phyloP scores from a whole-genome alignment of 2,888 invertebrate genomes.

The Tinea trinotella region DNA sequence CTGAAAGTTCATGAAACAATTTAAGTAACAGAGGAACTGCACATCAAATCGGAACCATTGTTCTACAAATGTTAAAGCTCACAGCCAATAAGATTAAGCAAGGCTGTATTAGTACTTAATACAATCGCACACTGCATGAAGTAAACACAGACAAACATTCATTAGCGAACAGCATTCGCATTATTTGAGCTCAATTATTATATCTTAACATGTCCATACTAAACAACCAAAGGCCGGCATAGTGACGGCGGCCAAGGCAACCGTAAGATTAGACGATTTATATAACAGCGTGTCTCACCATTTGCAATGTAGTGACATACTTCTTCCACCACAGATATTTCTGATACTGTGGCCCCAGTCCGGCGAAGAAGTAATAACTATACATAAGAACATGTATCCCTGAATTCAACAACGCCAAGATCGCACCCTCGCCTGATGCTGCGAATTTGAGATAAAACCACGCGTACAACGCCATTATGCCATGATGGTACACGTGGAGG shows the following conservation, averaged over 20 bases:
- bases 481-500: slow-evolving; percentile 92
- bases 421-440: slow-evolving; percentile 84
- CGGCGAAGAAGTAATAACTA: slow-evolving; percentile 83
- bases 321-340: slow-evolving; percentile 92
- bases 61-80: too few species aligned
- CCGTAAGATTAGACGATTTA: too few species aligned
- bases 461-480: slow-evolving; percentile 81
- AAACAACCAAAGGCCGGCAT: too few species aligned
- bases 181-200: background rate
- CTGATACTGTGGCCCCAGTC: slow-evolving; percentile 81
- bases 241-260: too few species aligned
- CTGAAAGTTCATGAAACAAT: slow-evolving; percentile 43
- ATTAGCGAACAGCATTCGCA: too few species aligned
- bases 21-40: background rate
- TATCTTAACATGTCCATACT: background rate
- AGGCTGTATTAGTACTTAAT: too few species aligned
- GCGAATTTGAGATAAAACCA: slow-evolving; percentile 87
- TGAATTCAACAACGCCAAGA: slow-evolving; percentile 82
- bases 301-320: slow-evolving; percentile 85
- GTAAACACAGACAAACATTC: too few species aligned
- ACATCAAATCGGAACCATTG: too few species aligned
- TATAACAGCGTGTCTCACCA: slow-evolving; percentile 74
- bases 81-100: too few species aligned
- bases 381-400: slow-evolving; percentile 89
- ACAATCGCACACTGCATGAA: too few species aligned